Base-by-base conservation (phyloP, 1,140 invertebrate genomes). In the Zaprionus tsacasi region DNA sequence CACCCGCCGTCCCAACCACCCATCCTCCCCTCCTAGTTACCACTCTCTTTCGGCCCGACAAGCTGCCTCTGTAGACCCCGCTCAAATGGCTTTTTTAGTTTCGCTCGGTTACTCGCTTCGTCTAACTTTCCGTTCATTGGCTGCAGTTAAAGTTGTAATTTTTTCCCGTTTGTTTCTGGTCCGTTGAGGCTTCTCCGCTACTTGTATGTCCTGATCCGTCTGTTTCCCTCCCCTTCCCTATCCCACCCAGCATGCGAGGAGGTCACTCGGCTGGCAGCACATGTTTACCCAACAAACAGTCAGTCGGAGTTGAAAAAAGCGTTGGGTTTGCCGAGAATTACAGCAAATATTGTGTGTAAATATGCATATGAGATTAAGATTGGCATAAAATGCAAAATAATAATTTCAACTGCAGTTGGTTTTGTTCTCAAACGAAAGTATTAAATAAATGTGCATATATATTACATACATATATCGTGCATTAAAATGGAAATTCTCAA, bases 111-210 rank as follows among this genome's bases (percentile, higher is more conserved):
- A 52, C 64, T 38, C 70, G 63, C 52, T 66, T 67, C 33, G 59
- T 35, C 59, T 70, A 65, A 71, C 69, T 71, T 65, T 70, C 48
- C 67, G 55, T 66, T 21, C 57, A 69, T 68, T 70, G 72, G 66
- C 56, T 66, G 63, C 27, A 57, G 48, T 72, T 73, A 40, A 72
- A 76, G 64, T 73, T 76, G 69, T 58, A 71, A 56, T 67, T 70
- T 50, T 50, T 65, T 61, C 40, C 36, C 56, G 13, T 33, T 54
- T 50, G 30, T 61, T 74, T 68, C 65, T 58, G 50, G 33, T 72
- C 55, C 55, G 61, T 43, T 58, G 63, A 57, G 52, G 70, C 70
- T 58, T 66, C 30, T 40, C 38, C 15, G 36, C 40, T 58, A 52
- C 21, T 50, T 0, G 52, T 33, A 66, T 71, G 61, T 66, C 63